Percentiles rank a stretch among this genome's conserved stretches.
phyloP scores from a whole-genome alignment of 2,113 vertebrate species.

The Limanda limanda region DNA sequence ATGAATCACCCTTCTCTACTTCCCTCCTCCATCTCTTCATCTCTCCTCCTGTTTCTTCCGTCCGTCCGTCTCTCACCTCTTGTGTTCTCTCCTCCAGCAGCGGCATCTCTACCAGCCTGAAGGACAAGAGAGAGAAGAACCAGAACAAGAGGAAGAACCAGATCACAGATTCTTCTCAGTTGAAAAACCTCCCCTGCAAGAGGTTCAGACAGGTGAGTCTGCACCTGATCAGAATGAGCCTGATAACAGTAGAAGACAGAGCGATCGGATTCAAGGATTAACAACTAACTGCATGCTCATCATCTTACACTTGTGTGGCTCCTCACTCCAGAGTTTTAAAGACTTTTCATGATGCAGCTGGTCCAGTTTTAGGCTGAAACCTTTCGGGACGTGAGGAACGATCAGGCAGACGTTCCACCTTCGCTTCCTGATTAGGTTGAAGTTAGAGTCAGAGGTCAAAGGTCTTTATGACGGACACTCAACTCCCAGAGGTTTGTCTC shows the following conservation, averaged over 20 bases:
- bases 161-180: constrained; percentile 65
- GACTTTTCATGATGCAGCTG: no score
- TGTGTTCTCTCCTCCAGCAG: constrained; percentile 71
- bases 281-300: no score
- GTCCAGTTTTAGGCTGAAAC: no score
- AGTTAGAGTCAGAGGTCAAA: no score
- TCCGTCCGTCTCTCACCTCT: neutral
- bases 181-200: constrained; percentile 88
- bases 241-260: neutral
- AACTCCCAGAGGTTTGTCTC: no score
- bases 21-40: neutral
- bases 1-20: neutral
- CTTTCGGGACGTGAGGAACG: no score
- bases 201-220: constrained; percentile 83
- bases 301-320: no score
- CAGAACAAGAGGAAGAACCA: constrained; percentile 89
- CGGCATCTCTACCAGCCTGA: constrained; percentile 71
- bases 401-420: no score
- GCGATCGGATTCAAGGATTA: no score
- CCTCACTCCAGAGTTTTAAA: no score
- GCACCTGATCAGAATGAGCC: neutral
- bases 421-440: no score
- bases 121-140: constrained; percentile 82
- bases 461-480: no score
- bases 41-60: neutral